phyloP scores from a whole-genome alignment of 2,113 vertebrate species.

The Catharus bicknelli region DNA sequence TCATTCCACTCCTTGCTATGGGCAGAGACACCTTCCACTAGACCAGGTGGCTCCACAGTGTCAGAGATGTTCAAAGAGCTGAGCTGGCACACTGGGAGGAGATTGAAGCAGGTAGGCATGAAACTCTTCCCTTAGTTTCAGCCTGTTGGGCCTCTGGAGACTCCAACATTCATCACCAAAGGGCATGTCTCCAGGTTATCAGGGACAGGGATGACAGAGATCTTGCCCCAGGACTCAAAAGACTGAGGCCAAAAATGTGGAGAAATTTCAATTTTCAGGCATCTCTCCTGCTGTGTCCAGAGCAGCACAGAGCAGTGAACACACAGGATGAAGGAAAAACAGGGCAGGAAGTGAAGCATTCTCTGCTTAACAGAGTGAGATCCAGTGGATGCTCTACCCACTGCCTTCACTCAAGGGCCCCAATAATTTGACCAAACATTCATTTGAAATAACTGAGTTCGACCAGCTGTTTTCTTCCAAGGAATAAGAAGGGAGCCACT shows the following conservation, averaged over 20 bases:
- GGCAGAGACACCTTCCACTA: neutral
- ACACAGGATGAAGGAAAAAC: neutral
- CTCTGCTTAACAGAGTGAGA: neutral
- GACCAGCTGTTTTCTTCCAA: neutral
- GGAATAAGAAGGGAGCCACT: neutral
- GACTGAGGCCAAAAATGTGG: neutral
- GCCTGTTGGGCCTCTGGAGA: neutral
- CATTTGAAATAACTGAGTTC: neutral
- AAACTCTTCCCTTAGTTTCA: neutral
- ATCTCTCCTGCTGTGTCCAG: neutral
- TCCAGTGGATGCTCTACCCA: neutral
- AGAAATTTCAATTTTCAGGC: constrained; percentile 5
- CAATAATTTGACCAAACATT: neutral
- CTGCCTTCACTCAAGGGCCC: neutral
- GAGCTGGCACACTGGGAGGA: neutral
- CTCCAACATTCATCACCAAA: constrained; percentile 11
- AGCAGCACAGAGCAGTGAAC: neutral
- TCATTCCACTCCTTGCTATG: neutral
- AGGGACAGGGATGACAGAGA: neutral
- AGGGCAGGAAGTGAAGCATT: neutral
- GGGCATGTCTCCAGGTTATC: neutral
- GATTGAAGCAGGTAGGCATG: neutral
- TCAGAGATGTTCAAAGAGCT: neutral
- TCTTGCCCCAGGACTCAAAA: neutral
- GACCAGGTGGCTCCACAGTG: neutral